Conservation (phyloP, 2,113 vertebrate species). For the Mugil cephalus region DNA sequence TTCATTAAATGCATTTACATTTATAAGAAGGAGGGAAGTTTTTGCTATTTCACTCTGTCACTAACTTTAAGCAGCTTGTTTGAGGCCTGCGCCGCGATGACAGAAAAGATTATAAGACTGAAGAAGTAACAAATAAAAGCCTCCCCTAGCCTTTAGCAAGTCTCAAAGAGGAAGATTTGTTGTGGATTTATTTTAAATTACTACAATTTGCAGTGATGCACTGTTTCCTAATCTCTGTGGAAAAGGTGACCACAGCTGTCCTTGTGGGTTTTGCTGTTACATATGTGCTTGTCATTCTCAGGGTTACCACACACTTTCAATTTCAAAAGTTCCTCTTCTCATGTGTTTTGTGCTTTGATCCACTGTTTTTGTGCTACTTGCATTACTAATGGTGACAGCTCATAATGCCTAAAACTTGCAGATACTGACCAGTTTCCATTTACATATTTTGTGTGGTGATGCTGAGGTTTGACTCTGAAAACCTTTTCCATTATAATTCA, state of each 20-base stretch:
- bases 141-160: not conserved
- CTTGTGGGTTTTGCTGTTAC: not conserved
- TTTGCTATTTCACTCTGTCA: no score
- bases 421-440: no score
- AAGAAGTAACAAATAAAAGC: not conserved
- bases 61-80: no score
- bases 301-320: not conserved
- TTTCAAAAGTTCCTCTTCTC: slow-evolving; percentile 15
- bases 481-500: no score
- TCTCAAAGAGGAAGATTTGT: not conserved
- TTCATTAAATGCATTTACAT: no score
- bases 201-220: no score
- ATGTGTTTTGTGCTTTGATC: not conserved
- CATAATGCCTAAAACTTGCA: no score
- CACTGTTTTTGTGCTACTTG: not conserved
- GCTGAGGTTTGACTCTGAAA: no score
- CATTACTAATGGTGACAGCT: not conserved
- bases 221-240: not conserved
- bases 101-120: not conserved
- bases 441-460: no score
- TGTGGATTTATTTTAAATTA: no score
- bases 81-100: not conserved
- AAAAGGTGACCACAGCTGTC: slow-evolving; percentile 6
- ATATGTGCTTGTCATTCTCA: slow-evolving; percentile 4
- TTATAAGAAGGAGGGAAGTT: no score